Base-by-base conservation (phyloP, 2,113 vertebrate species). In the Euleptes europaea region DNA sequence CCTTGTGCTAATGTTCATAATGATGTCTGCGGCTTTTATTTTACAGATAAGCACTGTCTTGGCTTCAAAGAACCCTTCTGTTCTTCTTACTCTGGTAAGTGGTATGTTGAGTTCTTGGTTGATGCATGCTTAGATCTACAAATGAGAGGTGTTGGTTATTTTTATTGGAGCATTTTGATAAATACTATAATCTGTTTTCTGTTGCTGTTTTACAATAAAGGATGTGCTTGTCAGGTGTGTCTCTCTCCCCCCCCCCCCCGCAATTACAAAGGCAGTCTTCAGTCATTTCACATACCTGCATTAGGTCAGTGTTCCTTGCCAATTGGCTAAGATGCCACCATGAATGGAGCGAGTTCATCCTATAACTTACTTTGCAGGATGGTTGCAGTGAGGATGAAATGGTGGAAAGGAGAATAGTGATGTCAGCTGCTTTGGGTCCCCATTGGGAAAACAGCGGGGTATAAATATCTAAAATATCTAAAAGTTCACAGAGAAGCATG, bases 81-180 rank as follows among this genome's bases (percentile, higher is more conserved):
- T 96, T 35, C 97, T 98, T 15, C 97, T 98, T 3, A 98, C 98
- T 57, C 92, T 99, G 97, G 98, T 99, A 95, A 92, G 96, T 95
- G 31, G 11, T 35, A 9, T 67, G 70, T 78, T 57, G 67, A 15
- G 8, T 82, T 86, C 67, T 17, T 40, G 3, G 54, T 87, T 54
- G 70, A 12, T 2, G 6, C 38, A 15, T 47, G 28, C 47, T 31
- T 75, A 19, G 57, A 49, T 35, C 42, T 5, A 38, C 17, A n/a
- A 57, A 15, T 38, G 35, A 35, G 67, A 57, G 23, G 23, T 26
- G 3, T 57, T 23, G 54, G 26, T 63, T 63, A 28, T 63, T 63
- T 40, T 72, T 72, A 33, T 28, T 57, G 19, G 38, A 3, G 42
- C 26, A 38, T 76, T 40, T 35, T 51, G 13, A 21, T 31, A 51